A percentile compares a stretch with the other conserved stretches of the same genome.
phyloP scores from a whole-genome alignment of 2,888 invertebrate genomes.

The Oscheius sp. region DNA sequence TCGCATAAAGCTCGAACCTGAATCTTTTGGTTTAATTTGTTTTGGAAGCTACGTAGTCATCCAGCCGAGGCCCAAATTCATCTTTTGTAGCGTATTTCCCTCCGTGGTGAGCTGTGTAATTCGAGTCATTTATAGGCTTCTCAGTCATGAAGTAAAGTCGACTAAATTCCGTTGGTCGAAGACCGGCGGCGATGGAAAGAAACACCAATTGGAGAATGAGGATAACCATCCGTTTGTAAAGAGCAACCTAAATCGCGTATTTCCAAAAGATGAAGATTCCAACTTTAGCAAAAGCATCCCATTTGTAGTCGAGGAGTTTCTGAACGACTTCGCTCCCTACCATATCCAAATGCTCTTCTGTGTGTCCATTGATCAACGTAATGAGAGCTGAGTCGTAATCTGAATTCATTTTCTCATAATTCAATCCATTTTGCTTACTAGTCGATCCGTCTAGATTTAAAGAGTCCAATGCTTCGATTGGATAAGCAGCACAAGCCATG shows the following conservation, averaged over 20 bases:
- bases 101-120: neutral
- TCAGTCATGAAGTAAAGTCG: constrained; percentile 71
- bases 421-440: constrained; percentile 79
- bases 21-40: constrained; percentile 8
- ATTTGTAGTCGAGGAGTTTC: constrained; percentile 93
- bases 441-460: constrained; percentile 91
- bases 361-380: constrained; percentile 94
- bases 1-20: constrained; percentile 81
- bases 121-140: too few species aligned
- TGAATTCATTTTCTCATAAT: constrained; percentile 70
- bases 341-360: constrained; percentile 98
- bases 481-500: constrained; percentile 96
- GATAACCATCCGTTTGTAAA: constrained; percentile 87
- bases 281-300: constrained; percentile 96
- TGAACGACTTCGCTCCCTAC: constrained; percentile 97
- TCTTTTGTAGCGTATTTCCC: neutral
- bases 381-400: constrained; percentile 98
- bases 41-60: constrained; percentile 65
- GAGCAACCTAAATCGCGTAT: constrained; percentile 80
- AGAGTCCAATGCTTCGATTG: constrained; percentile 92
- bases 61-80: constrained; percentile 39
- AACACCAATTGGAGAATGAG: constrained; percentile 86
- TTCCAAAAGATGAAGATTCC: constrained; percentile 49
- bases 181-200: constrained; percentile 89
- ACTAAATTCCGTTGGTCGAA: constrained; percentile 80